Evolutionary conservation across 2,113 vertebrate species (phyloP), one percentile per base, ranked within the genome.

Genomic region (Anolis carolinensis): DNA sequence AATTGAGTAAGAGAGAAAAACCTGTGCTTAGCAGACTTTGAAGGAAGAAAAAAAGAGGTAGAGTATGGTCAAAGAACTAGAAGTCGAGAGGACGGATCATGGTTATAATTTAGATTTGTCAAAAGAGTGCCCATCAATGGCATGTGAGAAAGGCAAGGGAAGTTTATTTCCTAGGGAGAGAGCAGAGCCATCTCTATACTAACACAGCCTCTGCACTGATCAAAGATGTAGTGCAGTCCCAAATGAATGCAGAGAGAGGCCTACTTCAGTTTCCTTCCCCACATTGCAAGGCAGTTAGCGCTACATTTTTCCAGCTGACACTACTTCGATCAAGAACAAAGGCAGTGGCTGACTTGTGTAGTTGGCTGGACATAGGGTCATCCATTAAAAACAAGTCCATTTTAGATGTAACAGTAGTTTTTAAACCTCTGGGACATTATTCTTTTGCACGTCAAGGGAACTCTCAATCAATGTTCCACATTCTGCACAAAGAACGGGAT

Each of bases 401-500:
- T 20, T 32, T 21, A 25, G 80, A 32, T 6, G 2, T 6, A 52
- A 82, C 7, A 5, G 48, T 2, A 32, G 4, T 65, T 55, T 82
- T 7, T 27, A 55, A 55, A 73, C 11, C 20, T 39, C 7, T 20
- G 44, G 65, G 63, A 7, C 10, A 23, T 11, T 62, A 36, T 16
- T 82, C 77, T 85, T 89, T 67, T 63, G 67, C 50, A 0, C 0
- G 52, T 80, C 77, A 34, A 67, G 84, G 18, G 27, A 63, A 70
- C 81, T 52, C 83, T 77, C 59, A 5, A 74, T 81, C 76, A 23
- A 79, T 30, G 25, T 16, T 5, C 0, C 9, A 36, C 78, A 80
- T 16, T 55, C 65, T 79, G 39, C 11, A 84, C 34, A 79, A 34
- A 84, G 86, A 73, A 84, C 0, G 4, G 65, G 90, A 85, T 20